Evolutionary conservation across 1,140 invertebrate genomes (phyloP).

Genomic region (Chironomus tepperi): DNA sequence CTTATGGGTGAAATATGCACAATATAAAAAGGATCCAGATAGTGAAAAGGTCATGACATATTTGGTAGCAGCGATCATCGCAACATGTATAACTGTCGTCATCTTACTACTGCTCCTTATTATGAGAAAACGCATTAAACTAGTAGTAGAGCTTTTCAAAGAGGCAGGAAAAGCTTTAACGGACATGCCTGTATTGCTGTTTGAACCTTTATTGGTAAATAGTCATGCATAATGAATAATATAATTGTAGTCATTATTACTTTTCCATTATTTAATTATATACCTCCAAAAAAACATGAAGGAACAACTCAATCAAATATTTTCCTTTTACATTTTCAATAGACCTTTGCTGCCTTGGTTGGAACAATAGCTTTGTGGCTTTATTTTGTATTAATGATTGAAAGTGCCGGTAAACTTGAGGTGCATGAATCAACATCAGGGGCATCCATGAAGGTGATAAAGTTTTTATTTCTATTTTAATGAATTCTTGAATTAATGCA

Average conservation of each 20-base stretch:
- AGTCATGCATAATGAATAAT: conserved; percentile 24
- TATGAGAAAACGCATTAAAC: conserved; percentile 59
- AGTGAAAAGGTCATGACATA: conserved; percentile 39
- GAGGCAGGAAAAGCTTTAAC: conserved; percentile 67
- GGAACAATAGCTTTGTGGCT: conserved; percentile 49
- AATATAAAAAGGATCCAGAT: conserved; percentile 30
- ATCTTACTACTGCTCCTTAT: conserved; percentile 58
- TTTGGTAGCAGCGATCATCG: conserved; percentile 49
- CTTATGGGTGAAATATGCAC: conserved; percentile 51
- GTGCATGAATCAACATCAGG: conserved; percentile 40
- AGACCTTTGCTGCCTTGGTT: conserved; percentile 56
- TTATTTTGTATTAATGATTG: conserved; percentile 51
- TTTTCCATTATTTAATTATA: conserved; percentile 25
- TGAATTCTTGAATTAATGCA: no score
- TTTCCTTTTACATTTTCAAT: conserved; percentile 30
- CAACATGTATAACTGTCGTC: conserved; percentile 52
- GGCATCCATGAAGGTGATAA: conserved; percentile 46
- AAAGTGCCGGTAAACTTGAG: conserved; percentile 50
- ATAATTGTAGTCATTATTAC: conserved; percentile 23
- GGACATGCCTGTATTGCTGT: conserved; percentile 59
- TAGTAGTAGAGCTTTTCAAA: conserved; percentile 61
- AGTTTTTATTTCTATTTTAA: conserved; percentile 26
- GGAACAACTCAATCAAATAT: neutral
- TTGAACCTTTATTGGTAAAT: conserved; percentile 65
- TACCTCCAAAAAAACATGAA: neutral